These are phyloP conservation scores for Zaprionus gabonicus DNA, from an alignment of 1,140 invertebrate species.

Conservation along the genomic window DNA sequence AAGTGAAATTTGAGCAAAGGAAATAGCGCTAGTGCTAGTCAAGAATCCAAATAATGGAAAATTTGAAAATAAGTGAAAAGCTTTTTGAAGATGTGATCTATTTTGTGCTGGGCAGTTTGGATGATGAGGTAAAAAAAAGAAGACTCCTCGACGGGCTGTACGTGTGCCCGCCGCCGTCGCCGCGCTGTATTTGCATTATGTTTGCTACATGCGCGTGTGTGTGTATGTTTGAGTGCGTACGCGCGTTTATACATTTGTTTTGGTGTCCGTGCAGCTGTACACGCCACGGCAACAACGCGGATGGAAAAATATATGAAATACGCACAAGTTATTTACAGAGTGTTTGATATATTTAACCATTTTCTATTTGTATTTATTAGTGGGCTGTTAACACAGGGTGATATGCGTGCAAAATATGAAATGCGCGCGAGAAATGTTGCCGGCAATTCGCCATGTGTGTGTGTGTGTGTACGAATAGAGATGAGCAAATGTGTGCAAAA, in stretches of 20 bases:
- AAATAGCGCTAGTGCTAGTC: conserved; percentile 37
- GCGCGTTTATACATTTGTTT: conserved; percentile 29
- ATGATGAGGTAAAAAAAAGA: conserved; percentile 74
- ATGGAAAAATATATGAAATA: neutral
- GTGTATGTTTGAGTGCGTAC: conserved; percentile 19
- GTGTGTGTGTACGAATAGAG: conserved; percentile 26
- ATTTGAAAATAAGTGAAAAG: conserved; percentile 76
- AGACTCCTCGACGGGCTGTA: conserved; percentile 29
- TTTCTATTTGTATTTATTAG: neutral
- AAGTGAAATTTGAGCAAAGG: conserved; percentile 64
- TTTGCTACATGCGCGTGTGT: conserved; percentile 19
- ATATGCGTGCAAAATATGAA: conserved; percentile 23
- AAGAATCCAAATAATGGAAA: conserved; percentile 64
- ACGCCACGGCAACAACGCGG: conserved; percentile 5
- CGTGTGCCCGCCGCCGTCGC: conserved; percentile 12
- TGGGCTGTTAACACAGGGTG: conserved; percentile 52
- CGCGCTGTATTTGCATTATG: conserved; percentile 44
- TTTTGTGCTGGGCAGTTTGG: conserved; percentile 75
- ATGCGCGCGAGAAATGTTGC: conserved; percentile 75
- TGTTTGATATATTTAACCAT: neutral
- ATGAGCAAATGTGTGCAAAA: conserved; percentile 26
- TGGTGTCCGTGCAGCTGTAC: conserved; percentile 32
- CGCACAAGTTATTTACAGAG: neutral
- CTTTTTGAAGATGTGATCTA: conserved; percentile 78
- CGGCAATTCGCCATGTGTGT: conserved; percentile 44